phyloP scores from a whole-genome alignment of 2,888 invertebrate species.

The Andrena chrysosceles region DNA sequence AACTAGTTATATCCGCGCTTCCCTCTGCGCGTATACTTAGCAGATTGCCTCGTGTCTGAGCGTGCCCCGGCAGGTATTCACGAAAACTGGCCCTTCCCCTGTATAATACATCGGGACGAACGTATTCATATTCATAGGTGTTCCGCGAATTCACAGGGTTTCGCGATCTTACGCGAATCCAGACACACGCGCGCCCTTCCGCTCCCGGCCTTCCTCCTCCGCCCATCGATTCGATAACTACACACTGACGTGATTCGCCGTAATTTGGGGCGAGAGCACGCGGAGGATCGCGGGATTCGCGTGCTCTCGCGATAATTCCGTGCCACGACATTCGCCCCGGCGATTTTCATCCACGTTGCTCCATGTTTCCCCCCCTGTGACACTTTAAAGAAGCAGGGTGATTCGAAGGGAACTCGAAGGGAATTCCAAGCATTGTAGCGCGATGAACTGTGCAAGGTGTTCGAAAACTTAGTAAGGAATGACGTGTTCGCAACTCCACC shows the following conservation, averaged over 20 bases:
- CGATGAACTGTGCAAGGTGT: no score
- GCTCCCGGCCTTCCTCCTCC: no score
- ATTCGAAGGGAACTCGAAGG: background rate
- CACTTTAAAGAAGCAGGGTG: background rate
- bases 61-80: conserved; percentile 11
- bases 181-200: conserved; percentile 11
- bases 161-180: conserved; percentile 53
- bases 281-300: conserved; percentile 37
- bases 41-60: conserved; percentile 26
- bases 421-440: no score
- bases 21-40: conserved; percentile 34
- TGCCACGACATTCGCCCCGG: background rate
- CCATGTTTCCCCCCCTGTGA: background rate
- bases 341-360: conserved; percentile 5
- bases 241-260: conserved; percentile 59
- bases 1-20: conserved; percentile 46
- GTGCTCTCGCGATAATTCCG: conserved; percentile 35
- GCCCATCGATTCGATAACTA: conserved; percentile 47
- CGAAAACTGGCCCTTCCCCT: conserved; percentile 29
- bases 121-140: conserved; percentile 55
- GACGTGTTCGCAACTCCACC: background rate
- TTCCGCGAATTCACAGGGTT: conserved; percentile 47
- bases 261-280: conserved; percentile 33
- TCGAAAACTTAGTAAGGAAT: background rate
- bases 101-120: conserved; percentile 23